Evolutionary conservation across 2,888 invertebrate species (phyloP), one percentile per base, ranked within the genome.

Genomic region (Hypolimnas misippus): DNA sequence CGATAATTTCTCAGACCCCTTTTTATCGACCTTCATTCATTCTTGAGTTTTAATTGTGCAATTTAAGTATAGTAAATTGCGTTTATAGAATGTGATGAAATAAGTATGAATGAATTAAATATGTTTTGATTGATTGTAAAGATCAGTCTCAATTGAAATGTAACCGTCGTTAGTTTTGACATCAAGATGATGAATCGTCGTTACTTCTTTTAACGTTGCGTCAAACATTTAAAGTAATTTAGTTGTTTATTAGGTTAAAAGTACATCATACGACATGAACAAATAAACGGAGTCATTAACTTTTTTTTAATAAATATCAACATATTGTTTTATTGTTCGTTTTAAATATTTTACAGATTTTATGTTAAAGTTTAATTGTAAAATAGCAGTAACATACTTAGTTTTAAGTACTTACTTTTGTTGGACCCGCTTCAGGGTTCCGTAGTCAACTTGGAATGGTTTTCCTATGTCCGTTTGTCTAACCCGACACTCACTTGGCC

Each of bases 71-170:
- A 16, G 44, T 6, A 3, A 12, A n/a, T 29, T 14, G 29, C 14
- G 29, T n/a, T 49, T 17, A 19, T 44, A n/a, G n/a, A n/a, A n/a
- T 25, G 25, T 49, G 49, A 49, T n/a, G 49, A 14, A 49, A 49
- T 46, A 5, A 21, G 14, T 49, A 6, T 46, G n/a, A 46, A 46
- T 44, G 29, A 49, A 7, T 21, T 46, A 0, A 21, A 19, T n/a
- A n/a, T n/a, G 8, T 42, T 42, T 42, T 17, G 33, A 33, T 46
- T 46, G 0, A 44, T 21, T 46, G 2, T n/a, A n/a, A n/a, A n/a
- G n/a, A 19, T 19, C 7, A 17, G 4, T 17, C 3, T 1, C n/a
- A 8, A 42, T 42, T 17, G 8, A 17, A 42, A 10, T 4, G 10
- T 19, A 21, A 12, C 10, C n/a, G 8, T 6, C 1, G 1, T 12